Base-by-base conservation (phyloP, 2,888 invertebrate species). In the Lycaena phlaeas region DNA sequence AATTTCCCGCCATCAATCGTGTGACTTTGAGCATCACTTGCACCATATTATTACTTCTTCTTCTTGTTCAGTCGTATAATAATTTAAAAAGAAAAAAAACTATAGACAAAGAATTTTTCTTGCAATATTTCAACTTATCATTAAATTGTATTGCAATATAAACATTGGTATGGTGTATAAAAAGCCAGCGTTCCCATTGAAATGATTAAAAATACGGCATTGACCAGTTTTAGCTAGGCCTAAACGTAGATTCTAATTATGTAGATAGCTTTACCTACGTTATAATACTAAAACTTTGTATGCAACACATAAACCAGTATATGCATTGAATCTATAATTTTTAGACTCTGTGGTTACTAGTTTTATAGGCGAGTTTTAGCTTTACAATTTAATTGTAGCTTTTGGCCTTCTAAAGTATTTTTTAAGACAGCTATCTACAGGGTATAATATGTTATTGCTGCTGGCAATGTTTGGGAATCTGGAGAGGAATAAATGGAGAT, bases 191-290 rank as follows among this genome's bases (percentile, higher is more conserved):
- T 18, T 18, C 18, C n/a, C n/a, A n/a, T n/a, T n/a, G 18, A 22
- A 22, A 25, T 42, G 43, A 51, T 52, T 54, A 52, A 43, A 50
- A 49, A 54, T 52, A 54, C 53, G 52, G 46, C 53, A 54, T 54
- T 55, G 52, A 52, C 53, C 52, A 48, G 44, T 51, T 50, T 46
- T 60, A 64, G 57, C 46, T 50, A 53, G 51, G 49, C 51, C 50
- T 55, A 55, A 55, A 48, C 47, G 44, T 37, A 42, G 49, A 43
- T 43, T 49, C 50, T 53, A 53, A 54, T 62, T 61, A 65, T 64
- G 56, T 56, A 64, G 57, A 56, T 56, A 54, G 50, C 42, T 42
- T 31, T 36, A 38, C 44, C 44, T 52, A 43, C 47, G 44, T 46
- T 45, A 44, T 43, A 48, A 46, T 44, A 40, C 44, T 48, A 41